phyloP scores from a whole-genome alignment of 1,140 invertebrate species.

The Bicyclus anynana region DNA sequence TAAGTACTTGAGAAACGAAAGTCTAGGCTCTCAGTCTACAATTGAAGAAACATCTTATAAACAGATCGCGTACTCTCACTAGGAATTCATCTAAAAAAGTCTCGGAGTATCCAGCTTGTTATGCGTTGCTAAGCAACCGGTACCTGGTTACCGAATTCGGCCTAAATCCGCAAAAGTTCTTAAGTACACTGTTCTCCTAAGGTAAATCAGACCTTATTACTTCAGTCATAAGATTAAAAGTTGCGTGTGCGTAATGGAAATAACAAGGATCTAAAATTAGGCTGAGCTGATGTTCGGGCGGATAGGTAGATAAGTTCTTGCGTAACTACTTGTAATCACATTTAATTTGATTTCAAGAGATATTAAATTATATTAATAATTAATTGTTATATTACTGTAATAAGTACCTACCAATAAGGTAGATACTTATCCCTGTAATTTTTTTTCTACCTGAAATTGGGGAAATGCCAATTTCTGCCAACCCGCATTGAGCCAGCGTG shows the following conservation, averaged over 20 bases:
- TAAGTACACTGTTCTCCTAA: neutral
- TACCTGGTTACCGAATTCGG: slow-evolving; percentile 24
- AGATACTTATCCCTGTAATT: too few relatives aligned
- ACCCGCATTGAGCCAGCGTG: too few relatives aligned
- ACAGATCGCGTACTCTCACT: neutral
- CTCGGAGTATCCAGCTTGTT: slow-evolving; percentile 19
- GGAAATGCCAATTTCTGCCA: too few relatives aligned
- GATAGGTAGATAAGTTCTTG: neutral
- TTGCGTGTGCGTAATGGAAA: neutral
- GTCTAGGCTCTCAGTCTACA: neutral
- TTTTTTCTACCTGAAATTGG: too few relatives aligned
- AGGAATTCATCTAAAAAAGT: slow-evolving; percentile 14
- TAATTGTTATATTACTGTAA: too few relatives aligned
- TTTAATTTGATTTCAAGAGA: too few relatives aligned
- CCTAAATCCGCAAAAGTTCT: slow-evolving; percentile 18
- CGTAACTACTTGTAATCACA: too few relatives aligned
- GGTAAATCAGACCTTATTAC: slow-evolving; percentile 3
- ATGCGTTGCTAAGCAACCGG: slow-evolving; percentile 40
- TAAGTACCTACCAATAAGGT: too few relatives aligned
- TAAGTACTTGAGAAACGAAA: neutral
- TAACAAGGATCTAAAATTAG: slow-evolving; percentile 1
- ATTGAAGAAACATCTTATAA: neutral
- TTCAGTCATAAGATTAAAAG: slow-evolving; percentile 1
- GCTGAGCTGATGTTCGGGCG: neutral
- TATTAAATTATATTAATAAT: too few relatives aligned